Evolutionary conservation across 2,113 vertebrate species (phyloP).

Genomic region (Bombycilla garrulus): DNA sequence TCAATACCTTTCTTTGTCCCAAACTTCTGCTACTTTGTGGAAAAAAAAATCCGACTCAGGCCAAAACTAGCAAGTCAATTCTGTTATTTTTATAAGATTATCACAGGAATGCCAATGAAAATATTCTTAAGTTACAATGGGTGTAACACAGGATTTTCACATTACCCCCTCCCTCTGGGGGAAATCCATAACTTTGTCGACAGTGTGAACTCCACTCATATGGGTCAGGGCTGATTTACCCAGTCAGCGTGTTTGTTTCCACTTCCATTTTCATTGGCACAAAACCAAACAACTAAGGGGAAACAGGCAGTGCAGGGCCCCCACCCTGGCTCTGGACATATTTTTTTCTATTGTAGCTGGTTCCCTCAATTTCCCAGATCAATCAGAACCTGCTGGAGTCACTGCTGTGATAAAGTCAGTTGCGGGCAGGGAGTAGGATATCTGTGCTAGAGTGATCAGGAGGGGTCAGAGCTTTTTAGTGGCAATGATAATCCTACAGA

Average conservation of each 20-base stretch:
- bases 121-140: slow-evolving; percentile 74
- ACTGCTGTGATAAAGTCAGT: neutral
- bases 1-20: slow-evolving; percentile 35
- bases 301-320: slow-evolving; percentile 62
- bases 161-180: slow-evolving; percentile 52
- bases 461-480: neutral
- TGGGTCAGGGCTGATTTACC: slow-evolving; percentile 64
- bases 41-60: slow-evolving; percentile 39
- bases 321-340: slow-evolving; percentile 47
- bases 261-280: slow-evolving; percentile 73
- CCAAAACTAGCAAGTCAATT: slow-evolving; percentile 61
- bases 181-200: slow-evolving; percentile 70
- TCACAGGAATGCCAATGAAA: slow-evolving; percentile 71
- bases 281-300: slow-evolving; percentile 67
- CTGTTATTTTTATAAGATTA: slow-evolving; percentile 68
- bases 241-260: slow-evolving; percentile 63
- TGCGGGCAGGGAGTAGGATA: slow-evolving; percentile 11
- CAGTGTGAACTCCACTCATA: slow-evolving; percentile 61
- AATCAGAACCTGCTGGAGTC: slow-evolving; percentile 25
- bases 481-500: neutral
- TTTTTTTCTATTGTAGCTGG: slow-evolving; percentile 66
- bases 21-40: slow-evolving; percentile 28
- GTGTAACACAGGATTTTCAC: slow-evolving; percentile 69
- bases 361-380: slow-evolving; percentile 63
- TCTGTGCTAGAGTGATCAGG: neutral